Conservation (phyloP, 2,113 vertebrate species). For the Varanus komodoensis region DNA sequence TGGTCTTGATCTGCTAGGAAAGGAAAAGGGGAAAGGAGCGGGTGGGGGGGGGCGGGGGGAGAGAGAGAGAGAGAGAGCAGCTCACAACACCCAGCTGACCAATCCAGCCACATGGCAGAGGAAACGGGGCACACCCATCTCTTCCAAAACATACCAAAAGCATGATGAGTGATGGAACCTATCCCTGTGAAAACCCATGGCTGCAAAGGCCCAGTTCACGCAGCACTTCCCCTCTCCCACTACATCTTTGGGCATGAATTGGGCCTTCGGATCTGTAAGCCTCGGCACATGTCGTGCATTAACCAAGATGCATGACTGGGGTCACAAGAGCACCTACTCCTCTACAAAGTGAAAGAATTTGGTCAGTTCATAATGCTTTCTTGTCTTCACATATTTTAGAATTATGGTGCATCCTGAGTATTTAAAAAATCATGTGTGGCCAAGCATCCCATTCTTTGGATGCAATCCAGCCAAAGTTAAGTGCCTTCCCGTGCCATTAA, state of each 20-base stretch:
- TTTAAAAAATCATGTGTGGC: conserved; percentile 62
- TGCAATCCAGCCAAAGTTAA: neutral
- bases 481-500: neutral
- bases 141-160: neutral
- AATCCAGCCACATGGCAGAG: neutral
- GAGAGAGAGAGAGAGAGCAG: too few relatives aligned
- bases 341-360: neutral
- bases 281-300: neutral
- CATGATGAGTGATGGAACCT: neutral
- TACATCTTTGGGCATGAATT: neutral
- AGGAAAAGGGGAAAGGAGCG: too few relatives aligned
- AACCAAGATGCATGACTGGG: neutral
- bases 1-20: too few relatives aligned
- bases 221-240: neutral
- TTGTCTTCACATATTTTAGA: neutral
- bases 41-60: too few relatives aligned
- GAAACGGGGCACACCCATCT: too few relatives aligned
- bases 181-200: neutral
- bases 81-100: too few relatives aligned
- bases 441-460: conserved; percentile 26
- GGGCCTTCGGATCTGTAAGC: neutral
- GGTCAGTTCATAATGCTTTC: neutral
- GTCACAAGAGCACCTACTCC: neutral
- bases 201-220: neutral
- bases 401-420: neutral